Evolutionary conservation across 2,797 vertebrate genomes (phyloP).

Genomic region (Podarcis siculus): DNA sequence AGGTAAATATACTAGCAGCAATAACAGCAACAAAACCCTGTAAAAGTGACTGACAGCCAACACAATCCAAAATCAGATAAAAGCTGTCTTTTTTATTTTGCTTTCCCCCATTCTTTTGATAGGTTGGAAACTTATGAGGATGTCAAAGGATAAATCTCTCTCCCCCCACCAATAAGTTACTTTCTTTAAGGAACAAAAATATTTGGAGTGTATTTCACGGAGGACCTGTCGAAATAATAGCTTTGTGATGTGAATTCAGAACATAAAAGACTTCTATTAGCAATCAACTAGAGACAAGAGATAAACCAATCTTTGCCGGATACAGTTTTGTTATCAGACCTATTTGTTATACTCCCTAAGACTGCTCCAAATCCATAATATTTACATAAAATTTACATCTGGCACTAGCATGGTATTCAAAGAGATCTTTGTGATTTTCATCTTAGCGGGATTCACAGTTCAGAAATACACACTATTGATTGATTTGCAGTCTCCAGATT

Average conservation of each 20-base stretch:
- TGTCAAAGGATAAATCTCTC: conserved; percentile 63
- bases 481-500: not conserved
- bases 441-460: conserved; percentile 28
- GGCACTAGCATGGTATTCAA: conserved; percentile 1
- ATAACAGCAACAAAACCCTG: conserved; percentile 8
- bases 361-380: conserved; percentile 70
- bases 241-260: conserved; percentile 59
- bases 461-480: not conserved
- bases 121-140: conserved; percentile 58
- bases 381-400: conserved; percentile 63
- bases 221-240: conserved; percentile 69
- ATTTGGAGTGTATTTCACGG: conserved; percentile 63
- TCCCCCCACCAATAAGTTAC: conserved; percentile 33
- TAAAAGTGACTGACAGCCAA: conserved; percentile 67
- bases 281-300: conserved; percentile 67
- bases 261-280: conserved; percentile 66
- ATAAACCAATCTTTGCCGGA: conserved; percentile 52
- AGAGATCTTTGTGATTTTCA: conserved; percentile 29
- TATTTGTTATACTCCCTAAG: conserved; percentile 66
- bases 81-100: conserved; percentile 32
- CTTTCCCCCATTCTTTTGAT: conserved; percentile 49
- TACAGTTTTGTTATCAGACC: conserved; percentile 56
- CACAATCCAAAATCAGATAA: conserved; percentile 71
- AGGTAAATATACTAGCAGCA: conserved; percentile 47
- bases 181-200: conserved; percentile 63